Evolutionary conservation across 2,113 vertebrate species (phyloP), one percentile per base, ranked within the genome.

Genomic region (Peromyscus polionotus): DNA sequence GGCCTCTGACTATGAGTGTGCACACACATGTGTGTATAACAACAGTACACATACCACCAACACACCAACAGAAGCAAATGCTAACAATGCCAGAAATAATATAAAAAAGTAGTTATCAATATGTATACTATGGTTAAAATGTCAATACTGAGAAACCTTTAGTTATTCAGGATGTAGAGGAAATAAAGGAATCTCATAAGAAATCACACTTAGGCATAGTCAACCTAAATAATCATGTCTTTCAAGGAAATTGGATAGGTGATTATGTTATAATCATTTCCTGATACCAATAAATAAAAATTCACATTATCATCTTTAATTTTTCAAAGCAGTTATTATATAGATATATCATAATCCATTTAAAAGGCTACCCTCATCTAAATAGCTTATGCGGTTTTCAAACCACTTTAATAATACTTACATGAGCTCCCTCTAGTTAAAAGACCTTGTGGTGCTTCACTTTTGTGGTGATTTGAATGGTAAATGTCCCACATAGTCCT

Each of bases 251-350:
- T 65, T 95, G 42, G 88, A 70, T 51, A 72, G 70, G 42, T 84
- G 87, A 68, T 90, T 94, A 76, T 13, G 13, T 61, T 91, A 2
- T 91, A 94, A 81, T 65, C 5, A 86, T 72, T 89, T 28, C 42
- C 77, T n/a, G 70, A 0, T 80, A 22, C 31, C 75, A 67, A 8
- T 20, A 95, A 92, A 76, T 48, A 67, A 45, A 42, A 67, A 79
- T 16, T 28, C 3, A 63, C 8, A 33, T 65, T 45, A 84, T 81
- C n/a, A 61, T 36, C 89, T 95, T 81, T 89, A 91, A 75, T 86
- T 54, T 63, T 91, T 9, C 39, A 93, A 83, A 95, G 19, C 16
- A 95, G 33, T 94, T 92, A 88, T 84, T 88, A 68, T 57, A 45
- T 39, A 48, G 33, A 39, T 36, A 68, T 51, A 85, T 87, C 89